Evolutionary conservation across 2,797 vertebrate species (phyloP).

Genomic region (Pangasius sanitwongsei): DNA sequence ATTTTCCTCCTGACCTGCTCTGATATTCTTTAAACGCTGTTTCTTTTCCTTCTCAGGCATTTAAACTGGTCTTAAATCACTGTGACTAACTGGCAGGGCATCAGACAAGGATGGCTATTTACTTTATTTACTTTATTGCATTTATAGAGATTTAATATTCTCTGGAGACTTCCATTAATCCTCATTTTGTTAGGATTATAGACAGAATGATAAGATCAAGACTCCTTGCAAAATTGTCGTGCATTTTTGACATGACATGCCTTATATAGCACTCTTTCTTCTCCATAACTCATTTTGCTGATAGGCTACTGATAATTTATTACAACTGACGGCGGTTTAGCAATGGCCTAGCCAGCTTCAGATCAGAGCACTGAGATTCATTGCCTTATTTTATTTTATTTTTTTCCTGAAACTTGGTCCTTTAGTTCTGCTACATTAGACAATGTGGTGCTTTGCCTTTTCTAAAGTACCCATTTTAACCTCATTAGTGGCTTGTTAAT

Average conservation of each 20-base stretch:
- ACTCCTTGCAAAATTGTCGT: not conserved
- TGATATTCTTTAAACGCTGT: constrained; percentile 14
- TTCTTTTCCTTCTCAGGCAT: not conserved
- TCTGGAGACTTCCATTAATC: not conserved
- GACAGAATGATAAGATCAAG: not conserved
- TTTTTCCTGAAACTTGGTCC: not conserved
- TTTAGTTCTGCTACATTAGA: constrained; percentile 12
- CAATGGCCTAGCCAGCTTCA: not conserved
- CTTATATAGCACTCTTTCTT: not conserved
- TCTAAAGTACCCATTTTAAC: constrained; percentile 24
- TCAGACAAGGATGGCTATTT: not conserved
- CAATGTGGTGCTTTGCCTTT: not conserved
- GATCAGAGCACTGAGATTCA: not conserved
- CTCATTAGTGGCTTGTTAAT: constrained; percentile 1
- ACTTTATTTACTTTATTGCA: not conserved
- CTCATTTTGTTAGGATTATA: not conserved
- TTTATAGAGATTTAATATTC: constrained; percentile 1
- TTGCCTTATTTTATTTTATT: not conserved
- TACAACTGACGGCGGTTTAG: not conserved
- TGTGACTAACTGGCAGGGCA: constrained; percentile 9
- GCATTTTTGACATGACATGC: not conserved
- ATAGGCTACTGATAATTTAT: not conserved
- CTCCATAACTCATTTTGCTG: not conserved
- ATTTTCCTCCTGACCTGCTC: constrained; percentile 30
- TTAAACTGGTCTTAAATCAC: constrained; percentile 12